Evolutionary conservation across 2,888 invertebrate genomes (phyloP).

Genomic region (Aspidapion aeneum): DNA sequence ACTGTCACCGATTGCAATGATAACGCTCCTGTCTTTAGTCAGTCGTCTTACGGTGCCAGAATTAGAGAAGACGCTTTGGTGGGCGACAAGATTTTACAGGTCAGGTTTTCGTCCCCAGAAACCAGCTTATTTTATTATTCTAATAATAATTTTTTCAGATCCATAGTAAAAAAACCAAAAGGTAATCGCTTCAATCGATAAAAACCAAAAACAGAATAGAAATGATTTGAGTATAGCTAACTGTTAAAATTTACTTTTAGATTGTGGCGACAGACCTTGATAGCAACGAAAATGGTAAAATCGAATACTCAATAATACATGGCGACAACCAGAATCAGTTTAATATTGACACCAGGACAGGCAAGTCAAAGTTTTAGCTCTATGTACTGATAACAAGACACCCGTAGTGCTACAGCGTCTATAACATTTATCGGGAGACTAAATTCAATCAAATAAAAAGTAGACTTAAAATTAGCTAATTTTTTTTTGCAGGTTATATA

Average conservation of each 20-base stretch:
- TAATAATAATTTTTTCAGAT: neutral
- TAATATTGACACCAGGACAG: constrained; percentile 69
- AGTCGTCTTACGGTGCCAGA: constrained; percentile 69
- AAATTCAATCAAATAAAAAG: too few relatives aligned
- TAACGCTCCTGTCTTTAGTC: constrained; percentile 78
- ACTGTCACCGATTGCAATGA: constrained; percentile 84
- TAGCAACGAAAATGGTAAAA: constrained; percentile 73
- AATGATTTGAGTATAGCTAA: too few relatives aligned
- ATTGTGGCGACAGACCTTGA: constrained; percentile 81
- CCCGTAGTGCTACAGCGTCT: too few relatives aligned
- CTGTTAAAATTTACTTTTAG: too few relatives aligned
- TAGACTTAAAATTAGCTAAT: too few relatives aligned
- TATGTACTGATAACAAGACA: too few relatives aligned
- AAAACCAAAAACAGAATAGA: too few relatives aligned
- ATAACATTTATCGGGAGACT: too few relatives aligned
- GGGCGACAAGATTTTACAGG: constrained; percentile 71
- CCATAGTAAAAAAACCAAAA: too few relatives aligned
- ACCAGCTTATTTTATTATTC: neutral
- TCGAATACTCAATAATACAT: constrained; percentile 72
- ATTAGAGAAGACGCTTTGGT: constrained; percentile 75
- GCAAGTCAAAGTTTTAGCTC: constrained; percentile 45
- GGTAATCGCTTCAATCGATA: too few relatives aligned
- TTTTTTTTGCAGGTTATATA: constrained; percentile 50
- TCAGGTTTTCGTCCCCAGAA: too few relatives aligned
- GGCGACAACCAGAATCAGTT: constrained; percentile 78